phyloP scores from a whole-genome alignment of 2,888 invertebrate genomes.

The Tipula vernalis region DNA sequence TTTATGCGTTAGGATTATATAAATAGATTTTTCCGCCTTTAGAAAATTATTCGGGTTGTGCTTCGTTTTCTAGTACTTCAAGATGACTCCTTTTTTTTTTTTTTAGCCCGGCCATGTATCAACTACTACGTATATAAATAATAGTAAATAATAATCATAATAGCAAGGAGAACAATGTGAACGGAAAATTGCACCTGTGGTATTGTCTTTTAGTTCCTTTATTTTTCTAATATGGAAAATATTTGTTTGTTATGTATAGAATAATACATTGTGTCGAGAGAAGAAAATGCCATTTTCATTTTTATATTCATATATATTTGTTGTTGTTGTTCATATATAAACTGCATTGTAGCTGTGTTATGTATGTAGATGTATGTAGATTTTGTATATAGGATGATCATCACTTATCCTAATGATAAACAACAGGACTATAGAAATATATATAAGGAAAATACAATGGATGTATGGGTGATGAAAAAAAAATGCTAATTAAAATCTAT shows the following conservation, averaged over 20 bases:
- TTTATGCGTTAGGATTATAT: neutral
- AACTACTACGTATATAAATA: neutral
- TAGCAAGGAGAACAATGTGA: neutral
- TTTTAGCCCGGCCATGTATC: neutral
- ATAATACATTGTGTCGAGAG: neutral
- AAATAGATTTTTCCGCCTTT: neutral
- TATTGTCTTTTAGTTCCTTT: neutral
- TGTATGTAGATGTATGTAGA: neutral
- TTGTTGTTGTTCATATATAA: neutral
- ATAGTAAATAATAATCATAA: slow-evolving; percentile 4
- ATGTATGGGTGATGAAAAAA: neutral
- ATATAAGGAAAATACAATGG: neutral
- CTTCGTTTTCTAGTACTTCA: neutral
- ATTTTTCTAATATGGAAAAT: neutral
- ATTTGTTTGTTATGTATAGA: neutral
- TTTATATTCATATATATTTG: neutral
- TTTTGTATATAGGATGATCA: neutral
- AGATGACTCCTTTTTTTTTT: neutral
- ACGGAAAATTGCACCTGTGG: neutral
- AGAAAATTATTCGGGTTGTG: neutral
- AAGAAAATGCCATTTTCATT: neutral
- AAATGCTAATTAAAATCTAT: neutral
- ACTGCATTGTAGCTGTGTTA: neutral
- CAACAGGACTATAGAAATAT: neutral
- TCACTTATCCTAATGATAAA: slow-evolving; percentile 4